phyloP scores from a whole-genome alignment of 1,140 invertebrate genomes.

The Drosophila kanapiae region DNA sequence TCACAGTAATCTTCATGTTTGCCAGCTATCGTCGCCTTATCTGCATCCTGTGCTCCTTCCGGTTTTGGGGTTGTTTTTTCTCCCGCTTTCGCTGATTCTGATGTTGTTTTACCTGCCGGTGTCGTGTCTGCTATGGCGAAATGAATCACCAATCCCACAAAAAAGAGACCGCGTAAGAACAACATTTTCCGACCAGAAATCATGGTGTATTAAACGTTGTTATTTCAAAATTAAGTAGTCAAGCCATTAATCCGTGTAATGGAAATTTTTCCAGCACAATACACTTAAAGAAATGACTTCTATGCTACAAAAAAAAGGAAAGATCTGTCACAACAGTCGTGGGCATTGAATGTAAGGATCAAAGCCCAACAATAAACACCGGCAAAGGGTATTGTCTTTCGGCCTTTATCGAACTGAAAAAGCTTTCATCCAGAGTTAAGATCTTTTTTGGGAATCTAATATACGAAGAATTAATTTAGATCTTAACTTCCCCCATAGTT shows the following conservation, averaged over 20 bases:
- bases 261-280: not conserved
- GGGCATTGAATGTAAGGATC: not conserved
- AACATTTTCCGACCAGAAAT: conserved; percentile 8
- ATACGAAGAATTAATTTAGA: not conserved
- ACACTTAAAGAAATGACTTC: not conserved
- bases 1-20: conserved; percentile 16
- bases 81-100: not conserved
- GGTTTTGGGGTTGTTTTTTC: too few relatives aligned
- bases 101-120: not conserved
- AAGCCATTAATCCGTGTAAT: not conserved
- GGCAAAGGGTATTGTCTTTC: too few relatives aligned
- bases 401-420: not conserved
- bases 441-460: not conserved
- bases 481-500: not conserved
- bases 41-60: not conserved
- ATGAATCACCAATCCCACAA: not conserved
- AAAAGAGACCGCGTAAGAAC: not conserved
- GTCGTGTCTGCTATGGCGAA: not conserved
- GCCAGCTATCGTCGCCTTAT: not conserved
- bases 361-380: not conserved
- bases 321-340: too few relatives aligned
- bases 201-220: conserved; percentile 12
- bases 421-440: not conserved
- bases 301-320: too few relatives aligned
- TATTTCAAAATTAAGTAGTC: not conserved